Evolutionary conservation across 2,113 vertebrate species (phyloP).

Genomic region (Callospermophilus lateralis): DNA sequence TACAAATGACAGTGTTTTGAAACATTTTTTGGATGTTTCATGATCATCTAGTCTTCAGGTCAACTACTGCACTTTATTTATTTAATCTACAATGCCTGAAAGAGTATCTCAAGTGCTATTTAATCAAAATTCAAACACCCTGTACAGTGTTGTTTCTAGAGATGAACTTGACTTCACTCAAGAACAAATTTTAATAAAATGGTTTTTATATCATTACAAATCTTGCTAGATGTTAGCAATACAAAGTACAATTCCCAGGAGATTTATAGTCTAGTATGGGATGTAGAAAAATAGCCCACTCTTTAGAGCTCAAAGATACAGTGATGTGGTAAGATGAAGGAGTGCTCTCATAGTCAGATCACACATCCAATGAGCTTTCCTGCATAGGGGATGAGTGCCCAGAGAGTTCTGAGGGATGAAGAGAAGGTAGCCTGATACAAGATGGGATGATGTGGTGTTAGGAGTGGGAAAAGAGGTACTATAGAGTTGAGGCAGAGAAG

Average conservation of each 20-base stretch:
- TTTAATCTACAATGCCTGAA: constrained; percentile 17
- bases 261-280: background rate
- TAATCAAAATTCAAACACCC: background rate
- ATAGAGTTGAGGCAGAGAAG: background rate
- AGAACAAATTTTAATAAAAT: background rate
- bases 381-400: background rate
- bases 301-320: background rate
- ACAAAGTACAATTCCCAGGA: background rate
- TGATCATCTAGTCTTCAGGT: too few species aligned
- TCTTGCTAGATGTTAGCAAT: background rate
- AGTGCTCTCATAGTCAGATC: background rate
- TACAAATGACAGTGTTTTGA: background rate
- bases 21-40: background rate
- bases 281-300: background rate
- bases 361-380: background rate
- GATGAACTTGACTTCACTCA: constrained; percentile 20
- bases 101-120: background rate
- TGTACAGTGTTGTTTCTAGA: background rate
- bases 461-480: background rate
- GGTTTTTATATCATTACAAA: background rate
- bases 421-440: background rate
- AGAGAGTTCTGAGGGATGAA: background rate
- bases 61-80: constrained; percentile 38
- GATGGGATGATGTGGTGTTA: rapidly evolving
- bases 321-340: background rate